phyloP scores from a whole-genome alignment of 2,888 invertebrate species.

The Frankliniella fusca region DNA sequence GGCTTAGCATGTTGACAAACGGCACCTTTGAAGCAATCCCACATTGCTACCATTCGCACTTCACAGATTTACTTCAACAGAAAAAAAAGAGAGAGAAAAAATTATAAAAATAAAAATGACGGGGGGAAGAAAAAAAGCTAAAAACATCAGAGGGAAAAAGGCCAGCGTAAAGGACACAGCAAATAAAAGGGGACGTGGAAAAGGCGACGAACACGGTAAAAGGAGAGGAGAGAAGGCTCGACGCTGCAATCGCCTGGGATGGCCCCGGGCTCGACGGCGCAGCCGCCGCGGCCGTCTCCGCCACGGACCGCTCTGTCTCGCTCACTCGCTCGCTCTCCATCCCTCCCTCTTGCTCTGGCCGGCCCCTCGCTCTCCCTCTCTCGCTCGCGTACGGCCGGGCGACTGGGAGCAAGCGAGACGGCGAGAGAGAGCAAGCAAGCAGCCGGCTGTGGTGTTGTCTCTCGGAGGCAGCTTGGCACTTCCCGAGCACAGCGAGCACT shows the following conservation, averaged over 20 bases:
- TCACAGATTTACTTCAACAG: constrained; percentile 8
- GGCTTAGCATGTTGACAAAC: constrained; percentile 4
- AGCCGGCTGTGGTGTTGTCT: not conserved
- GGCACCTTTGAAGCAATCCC: constrained; percentile 21
- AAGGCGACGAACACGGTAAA: not conserved
- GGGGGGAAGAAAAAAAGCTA: too few relatives aligned
- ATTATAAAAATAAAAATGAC: too few relatives aligned
- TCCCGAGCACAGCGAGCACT: not conserved
- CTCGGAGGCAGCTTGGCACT: constrained; percentile 6
- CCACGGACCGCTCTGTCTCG: not conserved
- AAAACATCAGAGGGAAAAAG: not conserved
- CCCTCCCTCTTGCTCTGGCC: not conserved
- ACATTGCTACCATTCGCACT: constrained; percentile 16
- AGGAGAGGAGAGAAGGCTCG: not conserved
- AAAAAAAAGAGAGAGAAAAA: not conserved
- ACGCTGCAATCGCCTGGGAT: not conserved
- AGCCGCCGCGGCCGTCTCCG: not conserved
- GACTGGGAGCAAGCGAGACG: not conserved
- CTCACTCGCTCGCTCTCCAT: not conserved
- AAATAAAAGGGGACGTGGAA: not conserved
- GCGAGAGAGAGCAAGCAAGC: not conserved
- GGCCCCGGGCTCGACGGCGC: constrained; percentile 1
- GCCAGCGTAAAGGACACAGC: not conserved
- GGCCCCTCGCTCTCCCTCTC: not conserved
- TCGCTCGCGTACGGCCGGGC: not conserved